Base-by-base conservation (phyloP, 2,113 vertebrate genomes). In the Halcyon malimbica region DNA sequence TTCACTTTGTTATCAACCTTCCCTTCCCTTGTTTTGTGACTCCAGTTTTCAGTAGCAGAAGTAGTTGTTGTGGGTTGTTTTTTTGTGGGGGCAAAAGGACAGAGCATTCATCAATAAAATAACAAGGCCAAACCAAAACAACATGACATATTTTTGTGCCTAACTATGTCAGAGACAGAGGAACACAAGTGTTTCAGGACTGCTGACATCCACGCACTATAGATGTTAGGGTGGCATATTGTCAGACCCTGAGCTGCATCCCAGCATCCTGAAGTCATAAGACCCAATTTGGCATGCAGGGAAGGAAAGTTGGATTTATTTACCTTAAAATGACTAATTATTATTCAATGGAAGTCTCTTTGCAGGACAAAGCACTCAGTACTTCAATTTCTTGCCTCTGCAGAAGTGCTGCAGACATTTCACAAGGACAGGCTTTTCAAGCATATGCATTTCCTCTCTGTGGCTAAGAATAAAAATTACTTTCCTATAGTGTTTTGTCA, bases 281-380 rank as follows among this genome's bases (percentile, higher is more conserved):
- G 37, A 80, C 13, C 16, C 71, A 77, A 44, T 33, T 31, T 92
- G 83, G 46, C 56, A 77, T 41, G 25, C 94, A 86, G 19, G 41
- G 83, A 70, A 92, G 59, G 5, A 92, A 13, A 37, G 23, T 0
- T 56, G 41, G 7, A 26, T 83, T 83, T 95, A 74, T 86, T 77
- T 80, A 78, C 39, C 39, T 86, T 83, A 74, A n/a, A 83, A 69
- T 41, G 41, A 77, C 59, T 88, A 93, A 92, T 96, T 90, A 74
- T 65, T 90, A 95, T 96, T 89, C 94, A 89, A 24, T 54, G 28
- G 17, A 17, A 93, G 68, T 81, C 50, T 83, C 46, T 93, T 90
- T 92, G 85, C 86, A 92, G 42, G 89, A 83, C 88, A 93, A 92
- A 91, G 18, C 23, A 83, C 65, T 83, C 35, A 20, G 42, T 48